Evolutionary conservation across 2,888 invertebrate genomes (phyloP).

Genomic region (Rapana venosa): DNA sequence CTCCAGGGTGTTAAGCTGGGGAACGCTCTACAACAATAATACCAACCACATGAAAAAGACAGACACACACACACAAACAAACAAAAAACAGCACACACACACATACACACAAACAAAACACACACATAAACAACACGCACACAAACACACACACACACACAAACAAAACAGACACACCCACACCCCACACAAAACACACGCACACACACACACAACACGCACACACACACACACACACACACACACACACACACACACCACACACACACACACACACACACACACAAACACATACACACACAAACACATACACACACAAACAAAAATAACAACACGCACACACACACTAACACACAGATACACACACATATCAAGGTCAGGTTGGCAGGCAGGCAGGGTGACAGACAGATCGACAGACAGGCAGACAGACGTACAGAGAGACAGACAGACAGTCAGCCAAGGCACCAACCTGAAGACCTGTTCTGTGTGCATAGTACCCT

Average conservation of each 20-base stretch:
- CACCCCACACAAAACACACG: neutral
- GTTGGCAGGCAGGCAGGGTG: neutral
- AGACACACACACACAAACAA: neutral
- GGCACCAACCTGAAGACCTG: conserved; percentile 28
- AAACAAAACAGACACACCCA: neutral
- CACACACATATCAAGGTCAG: neutral
- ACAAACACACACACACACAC: neutral
- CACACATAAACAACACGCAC: neutral
- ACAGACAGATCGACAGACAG: neutral
- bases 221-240: neutral
- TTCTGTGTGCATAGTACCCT: conserved; percentile 35
- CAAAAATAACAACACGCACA: neutral
- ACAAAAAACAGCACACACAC: too few relatives aligned
- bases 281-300: neutral
- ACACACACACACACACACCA: neutral
- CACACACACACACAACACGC: neutral
- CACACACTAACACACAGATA: neutral
- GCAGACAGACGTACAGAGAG: neutral
- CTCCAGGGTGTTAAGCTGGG: too few relatives aligned
- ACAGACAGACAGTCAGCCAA: neutral
- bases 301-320: neutral
- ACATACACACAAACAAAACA: neutral
- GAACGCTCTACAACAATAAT: too few relatives aligned
- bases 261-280: neutral
- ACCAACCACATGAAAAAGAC: too few relatives aligned